phyloP scores from a whole-genome alignment of 2,888 invertebrate species.

The Cataglyphis rosenhaueri region DNA sequence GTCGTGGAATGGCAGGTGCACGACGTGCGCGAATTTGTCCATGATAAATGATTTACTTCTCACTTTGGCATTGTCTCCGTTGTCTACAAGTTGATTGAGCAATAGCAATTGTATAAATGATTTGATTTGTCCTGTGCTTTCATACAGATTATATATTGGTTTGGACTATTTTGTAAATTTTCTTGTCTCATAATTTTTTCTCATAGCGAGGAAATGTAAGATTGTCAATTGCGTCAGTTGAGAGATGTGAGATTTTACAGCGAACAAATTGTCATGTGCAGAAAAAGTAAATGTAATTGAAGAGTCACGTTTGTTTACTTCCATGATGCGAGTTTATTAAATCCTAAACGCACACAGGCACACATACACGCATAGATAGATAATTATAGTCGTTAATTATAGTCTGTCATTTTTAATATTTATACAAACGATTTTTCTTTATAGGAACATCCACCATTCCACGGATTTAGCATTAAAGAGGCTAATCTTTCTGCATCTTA shows the following conservation, averaged over 20 bases:
- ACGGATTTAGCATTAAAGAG: constrained; percentile 84
- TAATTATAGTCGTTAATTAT: constrained; percentile 7
- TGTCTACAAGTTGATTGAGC: constrained; percentile 2
- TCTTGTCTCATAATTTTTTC: not conserved
- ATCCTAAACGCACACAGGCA: not conserved
- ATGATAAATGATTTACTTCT: not conserved
- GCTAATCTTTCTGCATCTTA: constrained; percentile 81
- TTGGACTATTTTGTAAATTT: not conserved
- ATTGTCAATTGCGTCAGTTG: not conserved
- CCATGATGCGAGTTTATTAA: not conserved
- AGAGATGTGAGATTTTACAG: not conserved
- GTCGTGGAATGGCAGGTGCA: constrained; percentile 70
- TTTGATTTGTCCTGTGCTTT: not conserved
- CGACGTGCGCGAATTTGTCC: constrained; percentile 49
- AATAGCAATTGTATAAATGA: not conserved
- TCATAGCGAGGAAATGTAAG: not conserved
- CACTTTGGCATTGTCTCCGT: constrained; percentile 1
- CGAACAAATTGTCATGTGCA: not conserved
- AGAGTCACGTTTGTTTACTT: constrained; percentile 2
- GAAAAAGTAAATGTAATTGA: not conserved
- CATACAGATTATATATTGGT: constrained; percentile 1
- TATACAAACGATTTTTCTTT: constrained; percentile 59
- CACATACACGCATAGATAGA: not conserved
- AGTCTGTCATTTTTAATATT: not conserved
- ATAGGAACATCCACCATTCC: constrained; percentile 84